Base-by-base conservation (phyloP, 2,888 invertebrate genomes). In the Melanargia galathea region DNA sequence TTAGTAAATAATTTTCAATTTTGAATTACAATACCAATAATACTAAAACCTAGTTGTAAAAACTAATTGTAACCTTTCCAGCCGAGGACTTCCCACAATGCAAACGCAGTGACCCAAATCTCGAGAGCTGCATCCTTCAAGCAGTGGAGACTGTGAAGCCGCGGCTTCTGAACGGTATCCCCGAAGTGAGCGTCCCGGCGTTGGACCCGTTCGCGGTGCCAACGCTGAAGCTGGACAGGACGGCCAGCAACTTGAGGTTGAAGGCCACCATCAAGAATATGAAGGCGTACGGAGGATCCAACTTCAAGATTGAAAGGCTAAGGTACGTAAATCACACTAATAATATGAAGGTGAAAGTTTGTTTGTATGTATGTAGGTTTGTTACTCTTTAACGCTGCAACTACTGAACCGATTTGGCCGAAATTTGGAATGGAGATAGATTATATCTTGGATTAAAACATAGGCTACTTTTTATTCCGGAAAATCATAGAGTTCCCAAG, bases 121-220 rank as follows among this genome's bases (percentile, higher is more conserved):
- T 94, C 48, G 93, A 92, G 74, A 92, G 92, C 66, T 96, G 96
- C 74, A 82, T 94, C 0, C 84, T 90, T 66, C 80, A 92, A 16
- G 93, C 93, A 1, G 86, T 96, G 8, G 93, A 95, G 60, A 81
- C 81, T 0, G 82, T 95, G 62, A 87, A 92, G 59, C 93, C 93
- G 0, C 87, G 92, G 24, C 82, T 95, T 26, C 82, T 86, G 10
- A 78, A 87, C 49, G 95, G 95, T 2, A 94, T 95, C 60, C 93
- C 94, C 0, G 93, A 93, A 74, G 82, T 95, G 3, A 91, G 92
- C 65, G 92, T 95, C 22, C 95, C 95, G 1, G 83, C 94, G 0
- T 85, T 94, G 67, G 96, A 96, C 67, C 96, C 96, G 0, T 92
- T 96, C 68, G 84, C 81, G 10, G 88, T 96, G 13, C 94, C 95